Evolutionary conservation across 1,140 invertebrate genomes (phyloP), one percentile per base, ranked within the genome.

Genomic region (Musca domestica): DNA sequence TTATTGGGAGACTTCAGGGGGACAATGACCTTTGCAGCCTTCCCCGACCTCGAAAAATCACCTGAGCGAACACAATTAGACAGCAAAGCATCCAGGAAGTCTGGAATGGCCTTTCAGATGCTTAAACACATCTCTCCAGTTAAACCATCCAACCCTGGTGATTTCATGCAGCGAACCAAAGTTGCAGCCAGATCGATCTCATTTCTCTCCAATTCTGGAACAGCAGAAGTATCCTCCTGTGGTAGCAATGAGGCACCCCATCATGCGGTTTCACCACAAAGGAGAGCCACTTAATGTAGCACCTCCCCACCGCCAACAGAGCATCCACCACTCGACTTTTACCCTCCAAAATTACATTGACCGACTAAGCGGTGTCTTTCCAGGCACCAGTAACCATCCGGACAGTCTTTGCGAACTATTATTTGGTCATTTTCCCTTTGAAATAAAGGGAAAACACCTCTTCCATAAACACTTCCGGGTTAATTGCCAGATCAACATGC

Each of bases 1-100:
- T 46, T 54, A 1, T 64, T 58, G 0, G 22, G 1, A 15, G 67
- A 69, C 69, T 76, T 78, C n/a, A 72, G 71, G 25, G 76, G 69
- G 2, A 72, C 67, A 1, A 73, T 56, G 1, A 74, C 72, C 6
- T 70, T 54, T 10, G 70, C 73, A 15, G n/a, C 14, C 34, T 75
- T 76, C 75, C 71, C 74, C 0, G 3, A 19, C 0, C 27, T 58
- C 10, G 51, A 47, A 61, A 64, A 68, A 41, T 66, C 41, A 15
- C 56, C 56, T 17, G 63, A 23, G 15, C 10, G 19, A 14, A 68
- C 19, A 27, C 67, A 68, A 19, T 34, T 51, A 14, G 30, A 7
- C n/a, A 48, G 52, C 10, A 51, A n/a, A 5, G 17, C 30, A 12
- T 19, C 27, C 19, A 71, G 19, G 17, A 67, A 65, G 17, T 71